Conservation (phyloP, 2,888 invertebrate genomes). For the Dermolepida albohirtum region DNA sequence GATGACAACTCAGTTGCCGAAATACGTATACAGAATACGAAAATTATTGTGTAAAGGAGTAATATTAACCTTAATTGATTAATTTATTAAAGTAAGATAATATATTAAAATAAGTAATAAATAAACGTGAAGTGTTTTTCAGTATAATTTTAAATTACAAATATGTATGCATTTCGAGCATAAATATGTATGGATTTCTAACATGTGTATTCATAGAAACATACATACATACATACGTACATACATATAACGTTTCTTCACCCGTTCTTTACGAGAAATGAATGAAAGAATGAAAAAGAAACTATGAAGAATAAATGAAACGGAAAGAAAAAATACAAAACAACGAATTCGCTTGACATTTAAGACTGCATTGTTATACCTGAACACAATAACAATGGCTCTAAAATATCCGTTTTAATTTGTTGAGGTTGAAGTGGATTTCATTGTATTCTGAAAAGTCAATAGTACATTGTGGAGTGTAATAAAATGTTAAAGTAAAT, state of each 20-base stretch:
- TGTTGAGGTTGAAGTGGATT: slow-evolving; percentile 30
- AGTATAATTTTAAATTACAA: too few species aligned
- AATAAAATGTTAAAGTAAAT: slow-evolving; percentile 32
- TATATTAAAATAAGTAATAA: too few species aligned
- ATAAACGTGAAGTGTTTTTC: too few species aligned
- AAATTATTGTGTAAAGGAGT: too few species aligned
- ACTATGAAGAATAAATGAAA: slow-evolving; percentile 1
- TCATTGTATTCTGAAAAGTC: slow-evolving; percentile 34
- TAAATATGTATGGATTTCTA: too few species aligned
- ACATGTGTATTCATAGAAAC: too few species aligned
- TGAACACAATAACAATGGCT: slow-evolving; percentile 28
- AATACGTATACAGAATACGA: too few species aligned
- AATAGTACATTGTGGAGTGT: slow-evolving; percentile 30
- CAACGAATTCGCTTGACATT: slow-evolving; percentile 27
- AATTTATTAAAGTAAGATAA: too few species aligned
- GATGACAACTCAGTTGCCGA: too few species aligned
- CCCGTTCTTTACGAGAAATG: too few species aligned
- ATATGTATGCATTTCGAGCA: too few species aligned
- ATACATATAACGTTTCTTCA: not conserved
- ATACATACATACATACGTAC: not conserved
- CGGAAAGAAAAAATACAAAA: not conserved
- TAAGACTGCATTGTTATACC: slow-evolving; percentile 24
- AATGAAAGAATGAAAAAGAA: not conserved
- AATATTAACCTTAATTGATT: too few species aligned
- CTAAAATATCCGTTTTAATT: slow-evolving; percentile 32